Conservation (phyloP, 2,888 invertebrate genomes). For the Eustalomyia histrio region DNA sequence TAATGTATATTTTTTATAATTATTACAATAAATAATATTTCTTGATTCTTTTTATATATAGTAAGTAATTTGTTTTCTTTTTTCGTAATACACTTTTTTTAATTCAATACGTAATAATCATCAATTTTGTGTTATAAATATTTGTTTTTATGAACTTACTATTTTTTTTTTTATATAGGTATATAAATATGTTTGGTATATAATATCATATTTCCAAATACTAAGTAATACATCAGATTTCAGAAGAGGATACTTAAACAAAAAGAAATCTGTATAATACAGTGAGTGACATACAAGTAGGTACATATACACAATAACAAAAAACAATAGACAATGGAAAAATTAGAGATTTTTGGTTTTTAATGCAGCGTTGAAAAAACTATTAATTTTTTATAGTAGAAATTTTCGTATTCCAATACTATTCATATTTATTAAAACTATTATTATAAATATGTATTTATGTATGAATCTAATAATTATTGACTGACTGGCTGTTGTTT, state of each 20-base stretch:
- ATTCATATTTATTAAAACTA: background rate
- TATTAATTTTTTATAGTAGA: background rate
- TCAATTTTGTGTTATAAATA: background rate
- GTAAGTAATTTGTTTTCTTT: slow-evolving; percentile 43
- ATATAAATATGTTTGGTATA: slow-evolving; percentile 12
- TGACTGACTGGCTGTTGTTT: slow-evolving; percentile 11
- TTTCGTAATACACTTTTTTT: slow-evolving; percentile 10
- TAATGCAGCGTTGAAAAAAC: background rate
- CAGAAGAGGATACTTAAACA: background rate
- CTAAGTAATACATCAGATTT: slow-evolving; percentile 1
- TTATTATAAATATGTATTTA: background rate
- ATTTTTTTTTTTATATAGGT: background rate
- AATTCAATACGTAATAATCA: slow-evolving; percentile 21
- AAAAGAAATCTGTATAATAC: slow-evolving; percentile 17
- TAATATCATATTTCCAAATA: slow-evolving; percentile 26
- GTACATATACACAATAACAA: slow-evolving; percentile 23
- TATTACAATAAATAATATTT: slow-evolving; percentile 64
- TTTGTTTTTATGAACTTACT: slow-evolving; percentile 8
- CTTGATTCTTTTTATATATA: slow-evolving; percentile 42
- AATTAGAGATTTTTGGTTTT: background rate
- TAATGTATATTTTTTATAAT: slow-evolving; percentile 66
- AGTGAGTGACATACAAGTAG: background rate
- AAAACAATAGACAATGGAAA: slow-evolving; percentile 3
- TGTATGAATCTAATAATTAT: slow-evolving; percentile 22
- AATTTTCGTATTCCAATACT: slow-evolving; percentile 1